These are phyloP conservation scores for Tenthredo livida DNA, from an alignment of 2,888 invertebrate species.

Conservation along the genomic window DNA sequence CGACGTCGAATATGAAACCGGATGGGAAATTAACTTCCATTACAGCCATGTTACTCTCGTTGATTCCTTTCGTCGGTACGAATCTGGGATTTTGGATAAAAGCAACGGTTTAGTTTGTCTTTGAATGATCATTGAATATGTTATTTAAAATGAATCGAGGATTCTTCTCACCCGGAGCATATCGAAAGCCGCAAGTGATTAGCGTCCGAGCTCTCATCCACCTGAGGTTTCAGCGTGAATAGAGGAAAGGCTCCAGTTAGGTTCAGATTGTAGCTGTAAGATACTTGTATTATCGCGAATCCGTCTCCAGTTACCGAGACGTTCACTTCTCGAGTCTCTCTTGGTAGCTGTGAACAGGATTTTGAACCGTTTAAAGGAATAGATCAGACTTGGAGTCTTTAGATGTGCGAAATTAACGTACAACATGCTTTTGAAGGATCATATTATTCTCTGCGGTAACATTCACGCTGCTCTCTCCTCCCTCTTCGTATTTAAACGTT, in stretches of 20 bases:
- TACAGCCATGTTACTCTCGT: slow-evolving; percentile 93
- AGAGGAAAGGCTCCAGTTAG: slow-evolving; percentile 93
- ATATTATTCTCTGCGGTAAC: slow-evolving; percentile 89
- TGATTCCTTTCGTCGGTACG: slow-evolving; percentile 83
- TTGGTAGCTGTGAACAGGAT: slow-evolving; percentile 81
- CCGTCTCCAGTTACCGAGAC: slow-evolving; percentile 91
- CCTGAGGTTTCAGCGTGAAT: slow-evolving; percentile 91
- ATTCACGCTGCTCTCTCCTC: slow-evolving; percentile 82
- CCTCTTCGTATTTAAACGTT: slow-evolving; percentile 79
- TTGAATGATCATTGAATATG: slow-evolving; percentile 75
- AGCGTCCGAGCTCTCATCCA: slow-evolving; percentile 89
- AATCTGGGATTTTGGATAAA: slow-evolving; percentile 78
- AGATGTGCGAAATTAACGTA: slow-evolving; percentile 73
- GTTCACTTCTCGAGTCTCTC: slow-evolving; percentile 82
- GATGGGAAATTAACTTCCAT: slow-evolving; percentile 94
- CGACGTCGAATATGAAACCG: slow-evolving; percentile 91
- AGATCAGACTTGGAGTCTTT: slow-evolving; percentile 80
- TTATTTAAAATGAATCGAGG: neutral
- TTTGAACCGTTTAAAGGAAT: neutral
- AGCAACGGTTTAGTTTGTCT: neutral
- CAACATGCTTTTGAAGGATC: slow-evolving; percentile 90
- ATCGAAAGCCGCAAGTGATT: slow-evolving; percentile 90
- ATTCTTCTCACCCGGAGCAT: slow-evolving; percentile 84
- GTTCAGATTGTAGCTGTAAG: slow-evolving; percentile 90
- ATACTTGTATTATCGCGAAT: slow-evolving; percentile 88